Conservation (phyloP, 2,797 vertebrate genomes). For the Catostomus latipinnis region DNA sequence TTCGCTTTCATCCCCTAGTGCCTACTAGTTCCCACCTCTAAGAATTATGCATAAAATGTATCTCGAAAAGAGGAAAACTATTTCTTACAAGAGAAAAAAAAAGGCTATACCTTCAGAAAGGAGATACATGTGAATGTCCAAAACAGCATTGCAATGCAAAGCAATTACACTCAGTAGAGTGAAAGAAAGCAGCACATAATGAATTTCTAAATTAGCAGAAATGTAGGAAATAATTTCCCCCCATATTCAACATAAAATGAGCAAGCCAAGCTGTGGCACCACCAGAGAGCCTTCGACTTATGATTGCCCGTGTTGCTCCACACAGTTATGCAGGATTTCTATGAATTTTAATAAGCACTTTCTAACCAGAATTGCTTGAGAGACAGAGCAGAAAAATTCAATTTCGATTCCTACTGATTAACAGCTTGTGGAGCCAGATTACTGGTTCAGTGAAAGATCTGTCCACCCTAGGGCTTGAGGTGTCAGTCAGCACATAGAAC, state of each 20-base stretch:
- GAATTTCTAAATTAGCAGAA: conserved; percentile 16
- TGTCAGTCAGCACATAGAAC: background rate
- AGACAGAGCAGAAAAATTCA: conserved; percentile 9
- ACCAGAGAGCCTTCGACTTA: conserved; percentile 13
- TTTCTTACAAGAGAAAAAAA: background rate
- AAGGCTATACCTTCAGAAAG: background rate
- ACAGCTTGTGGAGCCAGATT: conserved; percentile 11
- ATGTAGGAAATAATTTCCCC: conserved; percentile 30
- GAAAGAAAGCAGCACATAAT: background rate
- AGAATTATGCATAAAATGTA: background rate
- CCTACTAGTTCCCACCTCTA: background rate
- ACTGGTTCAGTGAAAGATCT: background rate
- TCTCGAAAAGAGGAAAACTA: background rate
- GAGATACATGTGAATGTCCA: background rate
- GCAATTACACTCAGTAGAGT: background rate
- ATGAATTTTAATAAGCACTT: conserved; percentile 43
- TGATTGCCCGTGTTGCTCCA: conserved; percentile 47
- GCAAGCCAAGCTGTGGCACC: background rate
- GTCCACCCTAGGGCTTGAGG: background rate
- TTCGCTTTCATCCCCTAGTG: too few relatives aligned
- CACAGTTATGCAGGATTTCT: conserved; percentile 28
- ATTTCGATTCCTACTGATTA: conserved; percentile 11
- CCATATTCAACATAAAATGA: conserved; percentile 31
- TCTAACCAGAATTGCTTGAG: conserved; percentile 16
- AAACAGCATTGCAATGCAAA: background rate